Evolutionary conservation across 1,140 invertebrate genomes (phyloP), one percentile per base, ranked within the genome.

Genomic region (Gryllus bimaculatus): DNA sequence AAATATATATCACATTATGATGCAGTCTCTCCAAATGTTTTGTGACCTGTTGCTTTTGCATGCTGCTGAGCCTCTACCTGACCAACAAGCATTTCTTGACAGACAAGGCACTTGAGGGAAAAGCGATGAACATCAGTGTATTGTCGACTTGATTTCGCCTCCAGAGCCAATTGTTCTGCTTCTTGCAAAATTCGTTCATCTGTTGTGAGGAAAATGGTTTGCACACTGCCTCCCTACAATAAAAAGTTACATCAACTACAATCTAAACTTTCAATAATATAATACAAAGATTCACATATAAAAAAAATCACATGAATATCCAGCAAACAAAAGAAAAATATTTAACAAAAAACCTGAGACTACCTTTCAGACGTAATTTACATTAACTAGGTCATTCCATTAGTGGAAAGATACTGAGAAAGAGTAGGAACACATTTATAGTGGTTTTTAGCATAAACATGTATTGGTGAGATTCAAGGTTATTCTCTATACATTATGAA

Each of bases 51-150:
- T 75, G 89, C 87, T 85, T 93, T 92, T 13, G 96, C 96, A 87
- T 98, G 96, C 76, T 91, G 86, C 82, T 93, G 92, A 1, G 95
- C 96, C 83, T 95, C 92, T 4, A 85, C 86, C 83, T 96, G 91
- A 13, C 96, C 96, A 78, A 88, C 91, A 0, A 98, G 84, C 81
- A 90, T 86, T 20, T 89, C 85, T 81, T 93, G 89, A 85, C 96
- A 98, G 18, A 91, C 88, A 80, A 92, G 86, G 86, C 96, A 98
- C 79, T 92, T 92, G 0, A 98, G 84, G 0, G 91, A 93, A 83
- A 98, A 97, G 82, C 93, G 93, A 82, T 93, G 90, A 0, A 97
- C 89, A 87, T 98, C 95, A 8, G 96, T 98, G 84, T 91, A 98
- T 83, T 96, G 95, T 81, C 94, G 89, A 82, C 93, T 93, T 15